Evolutionary conservation across 2,113 vertebrate genomes (phyloP).

Genomic region (Diadophis punctatus): DNA sequence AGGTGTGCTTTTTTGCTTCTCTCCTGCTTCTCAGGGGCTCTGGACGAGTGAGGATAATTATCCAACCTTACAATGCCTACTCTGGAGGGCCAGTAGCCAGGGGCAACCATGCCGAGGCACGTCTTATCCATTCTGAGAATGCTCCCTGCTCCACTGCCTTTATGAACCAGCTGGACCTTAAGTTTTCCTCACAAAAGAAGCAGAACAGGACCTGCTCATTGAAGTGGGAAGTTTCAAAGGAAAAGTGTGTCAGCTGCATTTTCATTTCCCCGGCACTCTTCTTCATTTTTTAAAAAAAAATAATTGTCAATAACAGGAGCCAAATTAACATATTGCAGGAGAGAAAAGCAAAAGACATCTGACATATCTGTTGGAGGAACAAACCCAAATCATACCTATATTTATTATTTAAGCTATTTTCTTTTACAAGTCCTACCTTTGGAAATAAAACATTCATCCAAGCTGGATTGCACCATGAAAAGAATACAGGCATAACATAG

Average conservation of each 20-base stretch:
- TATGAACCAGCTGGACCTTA: constrained; percentile 29
- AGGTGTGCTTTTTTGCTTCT: constrained; percentile 2
- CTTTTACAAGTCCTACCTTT: neutral
- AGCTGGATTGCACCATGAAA: neutral
- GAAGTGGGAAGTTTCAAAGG: constrained; percentile 29
- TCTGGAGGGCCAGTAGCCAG: constrained; percentile 28
- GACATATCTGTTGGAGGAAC: neutral
- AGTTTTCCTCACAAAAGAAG: constrained; percentile 22
- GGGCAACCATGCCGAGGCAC: neutral
- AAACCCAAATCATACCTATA: neutral
- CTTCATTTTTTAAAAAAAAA: neutral
- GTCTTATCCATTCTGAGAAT: constrained; percentile 12
- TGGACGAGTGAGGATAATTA: constrained; percentile 23
- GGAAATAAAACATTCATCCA: neutral
- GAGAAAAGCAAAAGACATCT: constrained; percentile 9
- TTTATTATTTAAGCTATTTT: neutral
- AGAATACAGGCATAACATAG: neutral
- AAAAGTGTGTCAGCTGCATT: constrained; percentile 24
- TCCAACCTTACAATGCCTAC: constrained; percentile 8
- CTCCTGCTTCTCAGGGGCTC: constrained; percentile 17
- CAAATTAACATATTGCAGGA: constrained; percentile 18
- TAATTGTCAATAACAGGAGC: neutral
- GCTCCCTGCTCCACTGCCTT: neutral
- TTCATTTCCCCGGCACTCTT: constrained; percentile 31
- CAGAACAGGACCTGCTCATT: constrained; percentile 27